phyloP scores from a whole-genome alignment of 2,113 vertebrate species.

The Hippocampus zosterae region DNA sequence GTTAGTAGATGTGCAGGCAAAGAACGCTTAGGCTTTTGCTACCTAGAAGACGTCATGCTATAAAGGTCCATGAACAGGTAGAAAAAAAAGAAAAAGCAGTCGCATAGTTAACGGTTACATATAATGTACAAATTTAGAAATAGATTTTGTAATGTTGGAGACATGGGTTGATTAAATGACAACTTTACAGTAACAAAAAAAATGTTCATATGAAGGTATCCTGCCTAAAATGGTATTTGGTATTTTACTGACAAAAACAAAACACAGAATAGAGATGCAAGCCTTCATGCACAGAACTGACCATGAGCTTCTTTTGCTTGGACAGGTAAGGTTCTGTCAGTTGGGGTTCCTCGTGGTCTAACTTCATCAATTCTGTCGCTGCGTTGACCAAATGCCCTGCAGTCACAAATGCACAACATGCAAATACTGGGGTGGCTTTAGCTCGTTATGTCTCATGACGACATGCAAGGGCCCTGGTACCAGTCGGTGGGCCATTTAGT shows the following conservation, averaged over 20 bases:
- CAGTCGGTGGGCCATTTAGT: neutral
- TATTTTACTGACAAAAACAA: neutral
- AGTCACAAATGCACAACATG: constrained; percentile 24
- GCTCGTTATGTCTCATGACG: neutral
- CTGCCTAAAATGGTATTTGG: neutral
- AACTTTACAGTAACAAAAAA: neutral
- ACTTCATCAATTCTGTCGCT: constrained; percentile 90
- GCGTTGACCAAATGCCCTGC: constrained; percentile 92
- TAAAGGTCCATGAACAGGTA: too few relatives aligned
- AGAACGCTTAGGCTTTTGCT: neutral
- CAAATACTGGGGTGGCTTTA: neutral
- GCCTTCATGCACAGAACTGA: constrained; percentile 47
- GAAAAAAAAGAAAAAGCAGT: neutral
- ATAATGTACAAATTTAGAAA: too few relatives aligned
- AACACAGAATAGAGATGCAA: neutral
- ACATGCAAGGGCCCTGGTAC: neutral
- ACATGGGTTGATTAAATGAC: neutral
- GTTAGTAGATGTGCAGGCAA: neutral
- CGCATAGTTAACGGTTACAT: neutral
- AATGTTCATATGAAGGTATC: neutral
- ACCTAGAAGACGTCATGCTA: neutral
- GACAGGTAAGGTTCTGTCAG: constrained; percentile 97
- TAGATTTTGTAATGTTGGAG: too few relatives aligned
- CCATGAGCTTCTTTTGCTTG: constrained; percentile 99
- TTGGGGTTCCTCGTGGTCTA: constrained; percentile 93